phyloP scores from a whole-genome alignment of 2,113 vertebrate genomes.

The Anolis sagrei region DNA sequence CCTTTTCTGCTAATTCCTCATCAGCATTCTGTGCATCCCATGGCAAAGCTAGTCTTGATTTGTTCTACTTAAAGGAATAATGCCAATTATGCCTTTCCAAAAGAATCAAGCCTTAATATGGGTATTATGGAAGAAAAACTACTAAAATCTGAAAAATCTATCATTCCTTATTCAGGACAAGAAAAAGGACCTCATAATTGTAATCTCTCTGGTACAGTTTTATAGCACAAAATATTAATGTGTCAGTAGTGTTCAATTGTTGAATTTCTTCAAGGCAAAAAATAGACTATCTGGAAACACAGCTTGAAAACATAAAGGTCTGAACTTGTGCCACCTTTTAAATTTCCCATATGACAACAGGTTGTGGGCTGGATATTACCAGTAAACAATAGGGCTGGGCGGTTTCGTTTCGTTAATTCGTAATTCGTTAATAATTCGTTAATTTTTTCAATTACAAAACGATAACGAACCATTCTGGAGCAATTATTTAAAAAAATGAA shows the following conservation, averaged over 20 bases:
- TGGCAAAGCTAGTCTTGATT: slow-evolving; percentile 2
- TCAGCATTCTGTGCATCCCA: not conserved
- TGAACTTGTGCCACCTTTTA: not conserved
- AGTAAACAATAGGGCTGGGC: too few relatives aligned
- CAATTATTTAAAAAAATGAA: too few relatives aligned
- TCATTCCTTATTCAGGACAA: not conserved
- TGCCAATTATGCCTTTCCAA: not conserved
- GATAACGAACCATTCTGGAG: too few relatives aligned
- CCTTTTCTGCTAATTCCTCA: slow-evolving; percentile 19
- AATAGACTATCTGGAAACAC: not conserved
- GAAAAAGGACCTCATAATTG: not conserved
- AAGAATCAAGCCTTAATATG: not conserved
- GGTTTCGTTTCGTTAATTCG: too few relatives aligned
- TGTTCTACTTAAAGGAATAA: slow-evolving; percentile 2
- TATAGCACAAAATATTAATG: not conserved
- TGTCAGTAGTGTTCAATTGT: not conserved
- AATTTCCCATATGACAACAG: not conserved
- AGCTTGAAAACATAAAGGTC: not conserved
- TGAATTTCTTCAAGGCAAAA: not conserved
- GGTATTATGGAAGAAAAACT: not conserved
- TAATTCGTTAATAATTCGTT: too few relatives aligned
- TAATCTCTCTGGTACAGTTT: not conserved
- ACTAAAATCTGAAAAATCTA: not conserved
- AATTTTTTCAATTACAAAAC: too few relatives aligned
- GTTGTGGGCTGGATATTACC: too few relatives aligned